Evolutionary conservation across 2,113 vertebrate genomes (phyloP).

Genomic region (Ageneiosus marmoratus): DNA sequence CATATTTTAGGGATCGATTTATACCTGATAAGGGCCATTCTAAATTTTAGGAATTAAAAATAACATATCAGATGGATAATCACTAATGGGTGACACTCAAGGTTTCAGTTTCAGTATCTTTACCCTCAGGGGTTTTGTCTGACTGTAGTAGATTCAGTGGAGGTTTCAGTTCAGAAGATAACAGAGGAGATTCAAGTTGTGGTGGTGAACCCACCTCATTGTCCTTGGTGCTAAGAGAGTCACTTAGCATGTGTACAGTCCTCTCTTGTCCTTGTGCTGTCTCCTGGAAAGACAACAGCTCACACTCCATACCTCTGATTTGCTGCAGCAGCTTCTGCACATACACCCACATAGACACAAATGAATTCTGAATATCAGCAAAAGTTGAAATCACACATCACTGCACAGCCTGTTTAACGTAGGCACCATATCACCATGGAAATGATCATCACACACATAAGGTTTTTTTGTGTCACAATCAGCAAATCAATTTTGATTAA

Average conservation of each 20-base stretch:
- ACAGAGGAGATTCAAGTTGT: background rate
- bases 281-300: conserved; percentile 77
- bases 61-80: too few species aligned
- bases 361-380: background rate
- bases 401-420: background rate
- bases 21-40: too few species aligned
- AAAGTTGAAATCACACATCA: background rate
- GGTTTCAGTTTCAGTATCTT: too few species aligned
- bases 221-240: conserved; percentile 80
- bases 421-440: background rate
- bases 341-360: background rate
- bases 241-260: conserved; percentile 78
- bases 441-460: background rate
- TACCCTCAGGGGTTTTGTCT: too few species aligned
- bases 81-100: too few species aligned
- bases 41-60: background rate
- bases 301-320: conserved; percentile 78
- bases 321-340: conserved; percentile 84
- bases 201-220: conserved; percentile 75
- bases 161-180: background rate
- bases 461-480: background rate
- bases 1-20: too few species aligned
- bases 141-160: background rate
- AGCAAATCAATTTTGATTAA: background rate
- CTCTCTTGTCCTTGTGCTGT: conserved; percentile 78